Conservation (phyloP, 1,140 invertebrate genomes). For the Rhopalosiphum maidis region DNA sequence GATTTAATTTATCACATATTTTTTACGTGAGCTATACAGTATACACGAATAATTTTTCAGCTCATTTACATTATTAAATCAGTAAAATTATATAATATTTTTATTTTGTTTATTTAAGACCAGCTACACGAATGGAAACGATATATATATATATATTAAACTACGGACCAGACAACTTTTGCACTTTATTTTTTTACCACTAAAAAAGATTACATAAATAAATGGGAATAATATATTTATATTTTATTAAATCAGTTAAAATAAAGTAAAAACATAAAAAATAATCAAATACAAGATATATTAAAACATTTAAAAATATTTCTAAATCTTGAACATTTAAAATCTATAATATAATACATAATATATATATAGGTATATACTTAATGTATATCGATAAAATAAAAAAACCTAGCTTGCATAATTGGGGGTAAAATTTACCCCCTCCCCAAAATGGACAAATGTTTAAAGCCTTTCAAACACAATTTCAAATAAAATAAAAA, state of each 20-base stretch:
- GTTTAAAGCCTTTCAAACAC: not conserved
- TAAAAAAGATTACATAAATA: not conserved
- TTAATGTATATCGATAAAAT: not conserved
- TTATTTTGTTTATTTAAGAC: not conserved
- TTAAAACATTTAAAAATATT: not conserved
- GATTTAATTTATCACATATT: not conserved
- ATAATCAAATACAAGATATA: not conserved
- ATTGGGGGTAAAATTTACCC: no score
- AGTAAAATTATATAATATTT: not conserved
- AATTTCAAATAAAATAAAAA: not conserved
- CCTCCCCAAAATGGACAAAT: no score
- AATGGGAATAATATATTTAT: not conserved
- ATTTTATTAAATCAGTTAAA: not conserved
- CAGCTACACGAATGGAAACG: not conserved
- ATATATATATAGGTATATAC: no score
- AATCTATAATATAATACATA: not conserved
- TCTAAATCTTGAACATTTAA: not conserved
- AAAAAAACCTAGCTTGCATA: not conserved
- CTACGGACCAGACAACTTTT: not conserved
- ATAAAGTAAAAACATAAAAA: not conserved
- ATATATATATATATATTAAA: not conserved
- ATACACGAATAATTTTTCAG: not conserved
- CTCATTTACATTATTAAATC: not conserved
- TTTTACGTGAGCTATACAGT: not conserved
- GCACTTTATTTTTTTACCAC: not conserved